These are phyloP conservation scores for Vicugna pacos DNA, from an alignment of 2,113 vertebrate genomes.

Conservation along the genomic window DNA sequence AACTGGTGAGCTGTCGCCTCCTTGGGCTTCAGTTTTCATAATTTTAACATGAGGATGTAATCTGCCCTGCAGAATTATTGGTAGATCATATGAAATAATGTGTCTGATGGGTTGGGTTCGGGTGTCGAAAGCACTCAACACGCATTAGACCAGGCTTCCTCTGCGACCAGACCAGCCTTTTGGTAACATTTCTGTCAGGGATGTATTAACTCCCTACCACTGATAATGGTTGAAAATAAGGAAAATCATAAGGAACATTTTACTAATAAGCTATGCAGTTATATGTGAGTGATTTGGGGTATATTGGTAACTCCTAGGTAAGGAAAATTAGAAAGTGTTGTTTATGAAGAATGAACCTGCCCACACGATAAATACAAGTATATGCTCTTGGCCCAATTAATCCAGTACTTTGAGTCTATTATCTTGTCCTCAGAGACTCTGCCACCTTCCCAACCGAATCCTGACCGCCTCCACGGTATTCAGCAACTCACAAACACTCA, in stretches of 20 bases:
- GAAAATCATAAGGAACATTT: neutral
- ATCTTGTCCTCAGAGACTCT: neutral
- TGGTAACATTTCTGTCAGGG: neutral
- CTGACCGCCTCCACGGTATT: neutral
- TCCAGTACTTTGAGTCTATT: neutral
- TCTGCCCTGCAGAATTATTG: neutral
- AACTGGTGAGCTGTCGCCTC: neutral
- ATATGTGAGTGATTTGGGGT: neutral
- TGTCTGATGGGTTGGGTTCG: neutral
- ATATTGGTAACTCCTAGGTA: neutral
- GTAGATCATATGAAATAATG: neutral
- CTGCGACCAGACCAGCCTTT: neutral
- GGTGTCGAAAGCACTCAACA: rapidly evolving
- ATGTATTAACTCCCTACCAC: neutral
- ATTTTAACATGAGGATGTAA: neutral
- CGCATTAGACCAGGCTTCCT: neutral
- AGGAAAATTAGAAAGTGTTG: neutral
- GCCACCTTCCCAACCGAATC: neutral
- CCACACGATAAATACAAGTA: neutral
- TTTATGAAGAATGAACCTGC: neutral
- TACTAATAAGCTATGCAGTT: neutral
- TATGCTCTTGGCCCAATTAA: neutral
- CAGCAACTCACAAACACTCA: neutral
- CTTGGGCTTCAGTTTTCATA: neutral
- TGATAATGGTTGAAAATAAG: neutral